Conservation (phyloP, 2,113 vertebrate genomes). For the Collichthys lucidus region DNA sequence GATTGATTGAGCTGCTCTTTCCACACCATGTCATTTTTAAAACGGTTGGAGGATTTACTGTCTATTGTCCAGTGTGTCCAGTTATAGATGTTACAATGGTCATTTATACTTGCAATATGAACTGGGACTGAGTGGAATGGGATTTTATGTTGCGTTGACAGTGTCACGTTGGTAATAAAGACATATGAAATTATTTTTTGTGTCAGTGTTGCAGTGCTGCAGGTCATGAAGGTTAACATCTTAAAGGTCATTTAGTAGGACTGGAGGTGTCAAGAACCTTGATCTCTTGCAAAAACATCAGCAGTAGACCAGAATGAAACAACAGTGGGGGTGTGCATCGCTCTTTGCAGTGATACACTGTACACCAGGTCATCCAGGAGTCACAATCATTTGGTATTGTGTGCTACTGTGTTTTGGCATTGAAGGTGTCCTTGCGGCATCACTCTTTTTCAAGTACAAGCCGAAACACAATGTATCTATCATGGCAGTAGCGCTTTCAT, state of each 20-base stretch:
- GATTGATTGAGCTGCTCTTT: background rate
- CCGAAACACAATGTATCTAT: background rate
- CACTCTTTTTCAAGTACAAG: slow-evolving; percentile 10
- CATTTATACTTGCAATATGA: slow-evolving; percentile 5
- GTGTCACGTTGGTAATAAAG: slow-evolving; percentile 18
- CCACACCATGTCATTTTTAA: background rate
- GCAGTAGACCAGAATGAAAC: slow-evolving; percentile 7
- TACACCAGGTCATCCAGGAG: background rate
- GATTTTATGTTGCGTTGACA: slow-evolving; percentile 10
- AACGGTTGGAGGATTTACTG: slow-evolving; percentile 30
- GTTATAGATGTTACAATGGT: slow-evolving; percentile 1
- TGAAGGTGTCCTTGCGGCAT: slow-evolving; percentile 44
- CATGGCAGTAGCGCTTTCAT: background rate
- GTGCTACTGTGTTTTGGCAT: slow-evolving; percentile 23
- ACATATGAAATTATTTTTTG: slow-evolving; percentile 22
- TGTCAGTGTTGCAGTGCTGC: background rate
- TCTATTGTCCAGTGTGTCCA: background rate
- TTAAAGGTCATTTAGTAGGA: slow-evolving; percentile 24
- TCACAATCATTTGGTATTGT: slow-evolving; percentile 33
- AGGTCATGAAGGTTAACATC: slow-evolving; percentile 39
- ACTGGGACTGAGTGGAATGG: background rate
- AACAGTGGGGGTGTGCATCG: background rate
- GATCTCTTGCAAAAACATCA: slow-evolving; percentile 28
- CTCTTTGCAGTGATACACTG: slow-evolving; percentile 24
- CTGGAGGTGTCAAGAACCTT: slow-evolving; percentile 27